Evolutionary conservation across 1,140 invertebrate species (phyloP), one percentile per base, ranked within the genome.

Genomic region (Magallana gigas): DNA sequence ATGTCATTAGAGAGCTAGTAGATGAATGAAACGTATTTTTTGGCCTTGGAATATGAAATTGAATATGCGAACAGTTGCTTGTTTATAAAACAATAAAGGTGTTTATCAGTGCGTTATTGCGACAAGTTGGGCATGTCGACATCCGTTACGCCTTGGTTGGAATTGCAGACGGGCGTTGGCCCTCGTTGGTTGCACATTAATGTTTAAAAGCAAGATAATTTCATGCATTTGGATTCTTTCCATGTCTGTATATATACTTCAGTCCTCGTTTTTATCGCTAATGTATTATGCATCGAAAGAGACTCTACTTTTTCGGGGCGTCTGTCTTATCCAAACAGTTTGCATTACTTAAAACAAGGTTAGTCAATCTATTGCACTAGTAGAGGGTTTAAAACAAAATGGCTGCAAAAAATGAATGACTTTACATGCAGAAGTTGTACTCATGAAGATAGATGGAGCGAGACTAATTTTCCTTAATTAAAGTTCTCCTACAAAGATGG

Each of bases 141-240:
- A 76, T 76, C 23, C 23, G 7, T 29, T n/a, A 36, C 8, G 68
- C 68, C 68, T 9, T 36, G 14, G 23, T 29, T 76, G 68, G 23
- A 29, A 76, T 76, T 18, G 68, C 68, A 76, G 68, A 76, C 68
- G 68, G 68, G 68, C 68, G 68, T 76, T 76, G 68, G 68, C 36
- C 23, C 23, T 76, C 14, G 23, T 36, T 76, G 23, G 68, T 76
- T 76, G 68, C 68, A 76, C 68, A 76, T 76, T 76, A 76, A 76
- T 76, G 68, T 76, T 71, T 36, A 76, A 76, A 76, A 76, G 68
- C 68, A 29, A 76, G 68, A 76, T 76, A 76, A 76, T 76, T 76
- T 76, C 9, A 29, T 76, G 23, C 23, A 76, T 76, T 29, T 76
- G 68, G 68, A 29, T 76, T 76, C 36, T 36, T 76, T 76, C 68